Percentiles rank a stretch among this genome's conserved stretches.
Conservation (phyloP, 2,113 vertebrate genomes). For the Propithecus coquereli region DNA sequence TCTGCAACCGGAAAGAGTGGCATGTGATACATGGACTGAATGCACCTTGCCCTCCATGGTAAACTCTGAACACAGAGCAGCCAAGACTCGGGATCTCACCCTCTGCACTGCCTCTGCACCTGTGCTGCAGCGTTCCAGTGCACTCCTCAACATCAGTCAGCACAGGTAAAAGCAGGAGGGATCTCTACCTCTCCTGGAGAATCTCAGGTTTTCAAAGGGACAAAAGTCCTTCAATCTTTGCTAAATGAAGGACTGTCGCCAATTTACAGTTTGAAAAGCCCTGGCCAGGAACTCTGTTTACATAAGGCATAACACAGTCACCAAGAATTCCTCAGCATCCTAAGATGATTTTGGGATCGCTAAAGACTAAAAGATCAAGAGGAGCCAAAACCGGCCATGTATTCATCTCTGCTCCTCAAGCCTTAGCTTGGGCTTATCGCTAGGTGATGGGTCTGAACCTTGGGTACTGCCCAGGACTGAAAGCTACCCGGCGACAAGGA, state of each 20-base stretch:
- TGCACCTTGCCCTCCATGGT: conserved; percentile 42
- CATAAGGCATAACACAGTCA: neutral
- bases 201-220: neutral
- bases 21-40: neutral
- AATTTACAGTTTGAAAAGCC: neutral
- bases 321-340: conserved; percentile 7
- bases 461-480: neutral
- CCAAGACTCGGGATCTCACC: neutral
- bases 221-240: neutral
- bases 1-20: neutral
- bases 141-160: conserved; percentile 34
- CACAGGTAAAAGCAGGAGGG: conserved; percentile 64
- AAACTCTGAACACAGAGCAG: neutral
- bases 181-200: neutral
- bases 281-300: conserved; percentile 2
- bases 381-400: neutral
- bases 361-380: conserved; percentile 29
- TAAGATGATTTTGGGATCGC: neutral
- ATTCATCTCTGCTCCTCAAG: neutral
- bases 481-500: neutral
- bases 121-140: neutral
- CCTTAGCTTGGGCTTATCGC: neutral
- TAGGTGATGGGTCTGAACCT: neutral
- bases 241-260: neutral
- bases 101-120: conserved; percentile 22